phyloP scores from a whole-genome alignment of 1,140 invertebrate genomes.

The Samia ricini region DNA sequence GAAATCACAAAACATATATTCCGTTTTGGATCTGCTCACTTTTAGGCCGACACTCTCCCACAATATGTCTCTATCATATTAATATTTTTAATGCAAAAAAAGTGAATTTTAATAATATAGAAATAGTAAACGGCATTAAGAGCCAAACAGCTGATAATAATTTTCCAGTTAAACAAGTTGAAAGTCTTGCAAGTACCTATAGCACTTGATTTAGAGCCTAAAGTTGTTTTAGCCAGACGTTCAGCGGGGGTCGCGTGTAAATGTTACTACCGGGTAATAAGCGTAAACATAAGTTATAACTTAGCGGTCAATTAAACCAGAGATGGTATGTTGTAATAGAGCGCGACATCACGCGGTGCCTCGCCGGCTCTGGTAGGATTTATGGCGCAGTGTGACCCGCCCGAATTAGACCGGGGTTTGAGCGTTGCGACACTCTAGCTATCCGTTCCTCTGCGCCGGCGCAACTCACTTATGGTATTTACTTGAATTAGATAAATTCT shows the following conservation, averaged over 20 bases:
- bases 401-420: slow-evolving; percentile 21
- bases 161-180: too few relatives aligned
- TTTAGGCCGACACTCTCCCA: too few relatives aligned
- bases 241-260: background rate
- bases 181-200: too few relatives aligned
- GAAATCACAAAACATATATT: too few relatives aligned
- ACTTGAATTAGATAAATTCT: too few relatives aligned
- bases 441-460: too few relatives aligned
- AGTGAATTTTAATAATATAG: too few relatives aligned
- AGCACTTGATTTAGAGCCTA: background rate
- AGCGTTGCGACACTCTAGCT: slow-evolving; percentile 24
- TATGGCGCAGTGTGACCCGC: slow-evolving; percentile 26
- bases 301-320: slow-evolving; percentile 31
- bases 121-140: too few relatives aligned
- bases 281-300: background rate
- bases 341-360: slow-evolving; percentile 33
- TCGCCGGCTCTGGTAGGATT: slow-evolving; percentile 23
- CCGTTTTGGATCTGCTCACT: too few relatives aligned
- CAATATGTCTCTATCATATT: too few relatives aligned
- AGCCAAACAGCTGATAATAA: too few relatives aligned
- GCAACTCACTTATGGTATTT: background rate
- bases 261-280: background rate
- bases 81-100: too few relatives aligned
- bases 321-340: slow-evolving; percentile 20
- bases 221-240: background rate